Base-by-base conservation (phyloP, 2,888 invertebrate genomes). In the Lucinisca nassula region DNA sequence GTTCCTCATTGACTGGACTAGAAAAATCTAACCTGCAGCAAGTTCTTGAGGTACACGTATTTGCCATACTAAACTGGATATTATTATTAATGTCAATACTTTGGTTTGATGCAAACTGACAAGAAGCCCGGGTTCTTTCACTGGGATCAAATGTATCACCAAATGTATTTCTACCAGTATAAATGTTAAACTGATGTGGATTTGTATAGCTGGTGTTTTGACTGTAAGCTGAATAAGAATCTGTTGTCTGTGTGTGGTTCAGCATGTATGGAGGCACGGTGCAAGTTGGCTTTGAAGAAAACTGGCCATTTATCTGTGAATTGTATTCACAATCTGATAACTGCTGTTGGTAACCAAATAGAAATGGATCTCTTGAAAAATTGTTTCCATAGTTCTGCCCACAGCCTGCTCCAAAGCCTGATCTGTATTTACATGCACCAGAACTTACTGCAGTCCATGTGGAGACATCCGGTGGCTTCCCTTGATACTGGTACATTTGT, bases 401-500 rank as follows among this genome's bases (percentile, higher is more conserved):
- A 51, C 30, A 35, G 21, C 32, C 51, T 51, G 27, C 38, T 30
- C 27, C 51, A 32, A 76, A n/a, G 21, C 51, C 75, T 51, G 21
- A 10, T 27, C 75, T 35, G 35, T 67, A 67, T 35, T 67, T 67
- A 21, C 67, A 30, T 35, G 27, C 12, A 3, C 58, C 37, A 32
- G 70, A 38, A 72, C 45, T 84, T 35, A 87, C 87, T 21, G 87
- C 82, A 30, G 80, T 84, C 87, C 84, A 87, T 1, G 84, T 87
- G 12, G 87, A 84, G 21, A 87, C 76, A 81, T 87, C 87, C 30
- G 84, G 84, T 55, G 87, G 84, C 32, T 79, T 58, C 27, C 87
- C 87, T 78, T 84, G 87, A 38, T 32, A 35, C 35, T 67, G 67
- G 35, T 87, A 82, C 37, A 84, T 80, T 8, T 79, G 35, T 21